Evolutionary conservation across 2,797 vertebrate genomes (phyloP), one percentile per base, ranked within the genome.

Genomic region (Craterocephalus amniculus): DNA sequence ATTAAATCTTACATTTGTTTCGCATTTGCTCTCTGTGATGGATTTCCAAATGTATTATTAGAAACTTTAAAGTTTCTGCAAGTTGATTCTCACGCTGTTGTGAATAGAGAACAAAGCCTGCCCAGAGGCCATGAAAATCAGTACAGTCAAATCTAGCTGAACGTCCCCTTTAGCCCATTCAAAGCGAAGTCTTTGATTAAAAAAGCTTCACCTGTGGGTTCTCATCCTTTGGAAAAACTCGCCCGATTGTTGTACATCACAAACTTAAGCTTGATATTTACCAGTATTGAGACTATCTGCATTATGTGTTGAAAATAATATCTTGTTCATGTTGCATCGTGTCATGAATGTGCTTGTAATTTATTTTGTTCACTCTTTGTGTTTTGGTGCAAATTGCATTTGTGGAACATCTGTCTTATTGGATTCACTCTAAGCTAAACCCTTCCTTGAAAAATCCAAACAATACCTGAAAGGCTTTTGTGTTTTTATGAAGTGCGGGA

Each of bases 1-100:
- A 60, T 83, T 56, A 62, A 79, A 64, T 56, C 52, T 18, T 26
- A 31, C 48, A 57, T 56, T 70, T 70, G 59, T 63, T 72, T 72
- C 16, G 14, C 26, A 36, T 58, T 72, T 63, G 35, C 43, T 71
- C 43, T 63, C 55, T 67, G 55, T 74, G 69, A 81, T 71, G 55
- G 72, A 77, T 80, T 78, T 72, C 49, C 62, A 71, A 63, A 68
- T 55, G 59, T 72, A 74, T 70, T 74, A 79, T 72, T 74, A 72
- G 63, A 10, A 67, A 48, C 58, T 72, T 78, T 43, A 66, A 78
- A 58, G 59, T 45, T 48, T 64, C 56, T 58, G 49, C 2, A 52
- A 69, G 76, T 63, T 54, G 62, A 63, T 73, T 78, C 70, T 72
- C 1, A 16, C 32, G 34, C 40, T 36, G 49, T 70, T 73, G 55